Evolutionary conservation across 2,797 vertebrate genomes (phyloP), one percentile per base, ranked within the genome.

Genomic region (Acropternis orthonyx): DNA sequence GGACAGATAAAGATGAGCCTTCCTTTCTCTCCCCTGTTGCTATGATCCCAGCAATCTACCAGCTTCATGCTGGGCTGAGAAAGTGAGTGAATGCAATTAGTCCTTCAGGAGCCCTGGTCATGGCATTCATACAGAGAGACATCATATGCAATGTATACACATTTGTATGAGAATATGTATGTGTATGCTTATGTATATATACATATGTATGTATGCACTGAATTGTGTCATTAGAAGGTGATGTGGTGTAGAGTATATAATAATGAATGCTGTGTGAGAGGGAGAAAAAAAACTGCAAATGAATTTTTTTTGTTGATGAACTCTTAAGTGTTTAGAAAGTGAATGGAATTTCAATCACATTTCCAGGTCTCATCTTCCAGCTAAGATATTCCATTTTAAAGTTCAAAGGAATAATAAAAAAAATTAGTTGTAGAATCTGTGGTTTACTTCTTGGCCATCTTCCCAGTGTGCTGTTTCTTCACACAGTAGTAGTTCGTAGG

Each of bases 51-150:
- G 93, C 92, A 92, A 95, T 95, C 93, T 93, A 96, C 96, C 81
- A 95, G 96, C 82, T 97, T 96, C 97, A 97, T 84, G 97, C 98
- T 98, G 97, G 94, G 97, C 96, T 94, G 95, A 97, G 96, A 98
- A 98, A 98, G 98, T 97, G 97, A 98, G 98, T 98, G 97, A 98
- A 98, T 98, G 98, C 97, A 98, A 98, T 98, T 98, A 98, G 97
- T 98, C 97, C 98, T 98, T 98, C 86, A 97, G 95, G 97, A 98
- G 97, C 97, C 96, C 88, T 94, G 86, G 62, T 89, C 94, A 96
- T 96, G 95, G 85, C 89, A 88, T 95, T 89, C 22, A 73, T 97
- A 78, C 8, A 78, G 92, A 89, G 89, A 94, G 94, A 96, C 92
- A 93, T 92, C 92, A 93, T 92, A 89, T 77, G 68, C 96, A 94